Conservation (phyloP, 2,888 invertebrate genomes). For the Epinotia bilunana region DNA sequence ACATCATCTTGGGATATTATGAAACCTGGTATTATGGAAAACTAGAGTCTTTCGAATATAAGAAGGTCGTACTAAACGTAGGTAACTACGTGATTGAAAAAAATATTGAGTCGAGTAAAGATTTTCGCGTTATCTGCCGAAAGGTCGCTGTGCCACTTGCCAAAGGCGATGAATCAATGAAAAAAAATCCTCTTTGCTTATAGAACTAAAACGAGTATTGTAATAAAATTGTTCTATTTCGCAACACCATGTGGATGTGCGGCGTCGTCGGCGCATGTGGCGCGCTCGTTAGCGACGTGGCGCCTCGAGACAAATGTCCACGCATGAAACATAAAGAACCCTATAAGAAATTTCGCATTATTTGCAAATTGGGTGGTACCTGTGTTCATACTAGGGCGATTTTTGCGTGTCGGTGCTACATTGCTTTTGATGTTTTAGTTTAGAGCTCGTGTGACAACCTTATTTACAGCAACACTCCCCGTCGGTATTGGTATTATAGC, state of each 20-base stretch:
- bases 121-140: too few relatives aligned
- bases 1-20: too few relatives aligned
- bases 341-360: background rate
- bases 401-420: background rate
- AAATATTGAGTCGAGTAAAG: too few relatives aligned
- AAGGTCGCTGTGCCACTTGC: too few relatives aligned
- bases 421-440: background rate
- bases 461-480: slow-evolving; percentile 54
- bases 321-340: slow-evolving; percentile 2
- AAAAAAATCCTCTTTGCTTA: background rate
- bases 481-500: slow-evolving; percentile 29
- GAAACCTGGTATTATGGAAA: too few relatives aligned
- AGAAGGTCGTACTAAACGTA: too few relatives aligned
- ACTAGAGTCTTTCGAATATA: too few relatives aligned
- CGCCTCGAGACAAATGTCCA: slow-evolving; percentile 64
- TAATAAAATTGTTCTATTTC: background rate
- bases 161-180: too few relatives aligned
- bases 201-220: background rate
- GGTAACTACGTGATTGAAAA: too few relatives aligned
- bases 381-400: background rate
- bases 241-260: slow-evolving; percentile 29
- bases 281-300: slow-evolving; percentile 60
- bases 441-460: slow-evolving; percentile 52
- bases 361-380: background rate
- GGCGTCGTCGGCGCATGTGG: slow-evolving; percentile 31